These are phyloP conservation scores for Fabriciana adippe DNA, from an alignment of 2,888 invertebrate species.

Conservation along the genomic window DNA sequence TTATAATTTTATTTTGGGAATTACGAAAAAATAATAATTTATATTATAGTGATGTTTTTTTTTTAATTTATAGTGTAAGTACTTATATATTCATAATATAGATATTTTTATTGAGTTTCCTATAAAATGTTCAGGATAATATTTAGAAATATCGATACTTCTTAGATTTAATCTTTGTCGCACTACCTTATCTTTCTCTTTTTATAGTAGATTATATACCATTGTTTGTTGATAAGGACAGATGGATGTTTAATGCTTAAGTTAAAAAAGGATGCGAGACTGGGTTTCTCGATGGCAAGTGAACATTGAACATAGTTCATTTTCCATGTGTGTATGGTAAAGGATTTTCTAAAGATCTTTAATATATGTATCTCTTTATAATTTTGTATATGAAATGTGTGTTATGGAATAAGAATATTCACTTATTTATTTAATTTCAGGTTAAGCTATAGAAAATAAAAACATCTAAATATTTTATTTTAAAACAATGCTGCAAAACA, in stretches of 20 bases:
- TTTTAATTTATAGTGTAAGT: too few species aligned
- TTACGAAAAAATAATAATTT: too few species aligned
- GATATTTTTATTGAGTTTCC: neutral
- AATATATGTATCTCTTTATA: neutral
- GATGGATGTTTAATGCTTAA: conserved; percentile 46
- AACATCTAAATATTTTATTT: too few species aligned
- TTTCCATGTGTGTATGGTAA: conserved; percentile 35
- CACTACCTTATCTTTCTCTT: conserved; percentile 64
- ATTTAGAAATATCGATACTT: conserved; percentile 55
- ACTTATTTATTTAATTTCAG: too few species aligned
- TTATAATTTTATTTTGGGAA: too few species aligned
- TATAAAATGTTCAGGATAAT: conserved; percentile 40
- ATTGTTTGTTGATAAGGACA: conserved; percentile 77
- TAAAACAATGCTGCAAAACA: too few species aligned
- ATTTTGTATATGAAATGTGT: neutral
- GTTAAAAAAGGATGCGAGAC: conserved; percentile 52
- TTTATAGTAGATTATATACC: conserved; percentile 73
- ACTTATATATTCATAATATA: neutral
- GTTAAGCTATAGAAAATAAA: too few species aligned
- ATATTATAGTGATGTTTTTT: too few species aligned
- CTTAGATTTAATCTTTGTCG: conserved; percentile 47
- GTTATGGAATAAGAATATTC: too few species aligned
- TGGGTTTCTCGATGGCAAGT: conserved; percentile 40
- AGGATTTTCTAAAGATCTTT: conserved; percentile 32
- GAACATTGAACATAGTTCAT: conserved; percentile 34